These are phyloP conservation scores for Ennomos fuscantarius DNA, from an alignment of 2,888 invertebrate species.

Conservation along the genomic window DNA sequence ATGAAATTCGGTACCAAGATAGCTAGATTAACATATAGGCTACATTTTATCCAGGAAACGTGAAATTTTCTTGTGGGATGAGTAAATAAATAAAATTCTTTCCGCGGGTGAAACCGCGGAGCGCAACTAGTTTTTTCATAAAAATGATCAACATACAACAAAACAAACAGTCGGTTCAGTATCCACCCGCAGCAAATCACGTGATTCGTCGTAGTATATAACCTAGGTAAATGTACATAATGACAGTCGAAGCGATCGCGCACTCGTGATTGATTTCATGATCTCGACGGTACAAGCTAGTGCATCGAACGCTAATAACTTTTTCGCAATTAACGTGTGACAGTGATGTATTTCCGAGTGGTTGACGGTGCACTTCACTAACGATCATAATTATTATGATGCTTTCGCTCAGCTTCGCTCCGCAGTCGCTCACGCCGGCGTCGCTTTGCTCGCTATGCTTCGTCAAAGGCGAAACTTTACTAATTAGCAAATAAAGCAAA, in stretches of 20 bases:
- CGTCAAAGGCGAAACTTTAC: constrained; percentile 72
- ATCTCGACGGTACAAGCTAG: constrained; percentile 31
- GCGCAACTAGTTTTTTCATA: too few relatives aligned
- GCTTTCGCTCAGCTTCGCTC: constrained; percentile 39
- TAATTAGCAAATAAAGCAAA: constrained; percentile 79
- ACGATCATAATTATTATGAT: constrained; percentile 66
- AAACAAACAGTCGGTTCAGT: not conserved
- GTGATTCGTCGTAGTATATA: constrained; percentile 1
- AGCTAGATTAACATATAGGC: too few relatives aligned
- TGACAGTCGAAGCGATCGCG: constrained; percentile 26
- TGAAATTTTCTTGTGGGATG: too few relatives aligned
- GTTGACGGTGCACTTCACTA: constrained; percentile 44
- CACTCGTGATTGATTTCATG: constrained; percentile 38
- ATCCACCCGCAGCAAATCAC: constrained; percentile 14
- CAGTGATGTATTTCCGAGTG: constrained; percentile 48
- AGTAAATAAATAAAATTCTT: too few relatives aligned
- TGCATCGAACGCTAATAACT: constrained; percentile 44
- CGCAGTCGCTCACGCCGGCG: constrained; percentile 36
- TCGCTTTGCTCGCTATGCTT: constrained; percentile 36
- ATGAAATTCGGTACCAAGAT: too few relatives aligned
- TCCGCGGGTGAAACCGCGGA: too few relatives aligned
- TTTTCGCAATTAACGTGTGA: constrained; percentile 46
- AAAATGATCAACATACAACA: not conserved
- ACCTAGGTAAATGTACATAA: constrained; percentile 9
- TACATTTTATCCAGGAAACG: too few relatives aligned